Percentiles rank a stretch among this genome's conserved stretches.
phyloP scores from a whole-genome alignment of 1,140 invertebrate species.

The Pseudomyrmex flavicornis region DNA sequence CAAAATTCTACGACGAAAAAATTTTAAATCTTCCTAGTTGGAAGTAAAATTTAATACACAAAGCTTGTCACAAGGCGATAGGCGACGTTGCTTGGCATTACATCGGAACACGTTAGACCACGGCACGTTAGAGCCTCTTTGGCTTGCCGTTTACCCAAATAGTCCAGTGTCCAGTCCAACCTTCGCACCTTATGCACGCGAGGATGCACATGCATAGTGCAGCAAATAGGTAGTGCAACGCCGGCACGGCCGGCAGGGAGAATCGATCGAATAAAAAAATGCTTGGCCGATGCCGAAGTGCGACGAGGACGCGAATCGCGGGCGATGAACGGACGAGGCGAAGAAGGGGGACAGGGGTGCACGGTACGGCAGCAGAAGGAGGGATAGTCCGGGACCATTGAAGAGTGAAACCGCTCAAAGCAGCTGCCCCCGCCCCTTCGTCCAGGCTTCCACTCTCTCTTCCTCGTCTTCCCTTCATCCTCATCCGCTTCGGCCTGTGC shows the following conservation, averaged over 20 bases:
- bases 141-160: constrained; percentile 67
- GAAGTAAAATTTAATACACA: constrained; percentile 48
- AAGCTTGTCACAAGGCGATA: constrained; percentile 33
- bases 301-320: constrained; percentile 77
- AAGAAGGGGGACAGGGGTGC: constrained; percentile 68
- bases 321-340: constrained; percentile 69
- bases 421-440: constrained; percentile 78
- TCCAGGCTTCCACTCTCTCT: constrained; percentile 64
- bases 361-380: constrained; percentile 70
- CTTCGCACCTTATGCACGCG: constrained; percentile 74
- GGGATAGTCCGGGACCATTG: constrained; percentile 80
- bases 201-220: constrained; percentile 74
- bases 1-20: not conserved
- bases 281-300: constrained; percentile 76
- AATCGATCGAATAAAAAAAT: constrained; percentile 78
- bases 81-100: constrained; percentile 41
- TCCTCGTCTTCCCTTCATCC: constrained; percentile 55
- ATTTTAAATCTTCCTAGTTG: constrained; percentile 26
- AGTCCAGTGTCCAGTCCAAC: constrained; percentile 67
- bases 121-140: constrained; percentile 73
- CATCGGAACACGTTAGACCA: constrained; percentile 63
- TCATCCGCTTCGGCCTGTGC: constrained; percentile 69
- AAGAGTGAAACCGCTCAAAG: constrained; percentile 85
- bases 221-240: constrained; percentile 62
- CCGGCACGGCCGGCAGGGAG: constrained; percentile 57